A percentile compares a stretch with the other conserved stretches of the same genome.
These are phyloP conservation scores for Aramus guarauna DNA, from an alignment of 2,113 vertebrate genomes.

Conservation along the genomic window DNA sequence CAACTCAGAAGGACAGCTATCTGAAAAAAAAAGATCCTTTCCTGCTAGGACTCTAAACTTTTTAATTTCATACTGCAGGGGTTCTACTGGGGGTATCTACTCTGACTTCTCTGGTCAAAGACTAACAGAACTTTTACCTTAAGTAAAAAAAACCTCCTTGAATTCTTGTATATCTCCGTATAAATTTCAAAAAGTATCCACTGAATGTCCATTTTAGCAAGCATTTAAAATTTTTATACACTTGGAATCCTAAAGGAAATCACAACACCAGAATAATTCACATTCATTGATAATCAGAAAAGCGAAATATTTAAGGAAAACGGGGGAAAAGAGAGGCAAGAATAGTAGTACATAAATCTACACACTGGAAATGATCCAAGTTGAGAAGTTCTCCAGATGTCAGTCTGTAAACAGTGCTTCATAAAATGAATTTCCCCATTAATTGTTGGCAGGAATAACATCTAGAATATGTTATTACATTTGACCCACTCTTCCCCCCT, in stretches of 20 bases:
- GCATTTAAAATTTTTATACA: background rate
- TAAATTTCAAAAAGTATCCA: background rate
- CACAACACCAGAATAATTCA: slow-evolving; percentile 13
- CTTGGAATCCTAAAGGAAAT: slow-evolving; percentile 15
- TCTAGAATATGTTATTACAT: slow-evolving; percentile 29
- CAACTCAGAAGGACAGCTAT: background rate
- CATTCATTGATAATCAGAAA: slow-evolving; percentile 54
- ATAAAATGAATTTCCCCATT: slow-evolving; percentile 72
- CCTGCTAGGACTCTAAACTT: background rate
- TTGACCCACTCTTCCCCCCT: slow-evolving; percentile 31
- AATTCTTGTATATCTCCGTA: background rate
- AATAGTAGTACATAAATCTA: slow-evolving; percentile 67
- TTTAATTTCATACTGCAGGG: background rate
- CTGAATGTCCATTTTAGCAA: background rate
- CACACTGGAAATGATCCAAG: slow-evolving; percentile 71
- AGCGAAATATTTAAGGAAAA: slow-evolving; percentile 53
- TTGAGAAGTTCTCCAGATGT: slow-evolving; percentile 81
- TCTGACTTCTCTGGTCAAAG: background rate
- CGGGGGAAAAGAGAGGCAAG: background rate
- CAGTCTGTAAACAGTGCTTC: slow-evolving; percentile 77
- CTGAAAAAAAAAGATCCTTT: background rate
- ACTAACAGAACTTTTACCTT: background rate
- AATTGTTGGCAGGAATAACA: slow-evolving; percentile 67
- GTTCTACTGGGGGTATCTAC: background rate
- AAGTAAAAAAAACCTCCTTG: background rate